phyloP scores from a whole-genome alignment of 53 echinoderm and acorn worm species.

The Holothuria leucospilota region DNA sequence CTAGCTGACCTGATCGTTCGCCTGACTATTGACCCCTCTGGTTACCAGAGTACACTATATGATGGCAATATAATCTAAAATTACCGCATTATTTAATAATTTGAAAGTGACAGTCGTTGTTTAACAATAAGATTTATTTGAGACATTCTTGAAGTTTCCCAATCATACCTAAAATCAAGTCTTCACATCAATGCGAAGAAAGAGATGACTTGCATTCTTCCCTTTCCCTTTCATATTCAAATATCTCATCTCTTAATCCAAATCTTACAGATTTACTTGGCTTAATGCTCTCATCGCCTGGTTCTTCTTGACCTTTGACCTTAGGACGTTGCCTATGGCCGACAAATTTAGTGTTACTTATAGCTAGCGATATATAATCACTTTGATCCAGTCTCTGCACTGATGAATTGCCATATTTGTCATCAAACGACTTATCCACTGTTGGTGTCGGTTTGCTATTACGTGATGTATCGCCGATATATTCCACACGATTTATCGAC shows the following conservation, averaged over 20 bases:
- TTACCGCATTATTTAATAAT: too few species aligned
- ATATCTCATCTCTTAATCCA: constrained; percentile 31
- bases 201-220: too few species aligned
- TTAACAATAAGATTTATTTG: too few species aligned
- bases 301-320: neutral
- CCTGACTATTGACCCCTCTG: too few species aligned
- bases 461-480: neutral
- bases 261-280: constrained; percentile 15
- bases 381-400: neutral
- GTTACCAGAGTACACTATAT: too few species aligned
- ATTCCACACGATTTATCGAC: neutral
- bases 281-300: neutral
- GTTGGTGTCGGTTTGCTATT: neutral
- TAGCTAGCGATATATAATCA: constrained; percentile 20
- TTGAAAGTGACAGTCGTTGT: too few species aligned
- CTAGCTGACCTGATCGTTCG: too few species aligned
- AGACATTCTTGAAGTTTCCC: too few species aligned
- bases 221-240: constrained; percentile 7
- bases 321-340: constrained; percentile 15
- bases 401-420: neutral
- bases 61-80: too few species aligned
- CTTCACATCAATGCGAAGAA: too few species aligned
- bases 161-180: too few species aligned
- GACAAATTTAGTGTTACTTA: neutral
- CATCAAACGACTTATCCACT: neutral